A percentile compares a stretch with the other conserved stretches of the same genome.
These are phyloP conservation scores for Troides oblongomaculatus DNA, from an alignment of 2,888 invertebrate species.

Conservation along the genomic window DNA sequence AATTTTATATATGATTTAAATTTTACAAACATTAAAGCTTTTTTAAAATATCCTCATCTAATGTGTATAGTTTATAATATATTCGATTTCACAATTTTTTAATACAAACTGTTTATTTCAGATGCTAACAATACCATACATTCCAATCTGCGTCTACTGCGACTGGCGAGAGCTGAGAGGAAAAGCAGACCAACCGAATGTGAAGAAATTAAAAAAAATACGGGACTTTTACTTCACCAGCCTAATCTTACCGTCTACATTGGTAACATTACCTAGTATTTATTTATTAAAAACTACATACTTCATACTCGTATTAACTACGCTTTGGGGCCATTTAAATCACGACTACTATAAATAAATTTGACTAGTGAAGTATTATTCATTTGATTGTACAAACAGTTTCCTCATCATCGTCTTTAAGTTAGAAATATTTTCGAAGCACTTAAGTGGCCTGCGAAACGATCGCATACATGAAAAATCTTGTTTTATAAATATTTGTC, in stretches of 20 bases:
- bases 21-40: too few relatives aligned
- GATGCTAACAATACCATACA: constrained; percentile 52
- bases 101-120: constrained; percentile 39
- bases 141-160: constrained; percentile 58
- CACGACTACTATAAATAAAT: neutral
- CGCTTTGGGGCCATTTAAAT: neutral
- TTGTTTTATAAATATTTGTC: too few relatives aligned
- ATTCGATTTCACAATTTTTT: neutral
- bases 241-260: constrained; percentile 57
- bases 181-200: constrained; percentile 39
- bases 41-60: too few relatives aligned
- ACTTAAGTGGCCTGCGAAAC: too few relatives aligned
- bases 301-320: too few relatives aligned
- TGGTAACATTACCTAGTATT: constrained; percentile 47
- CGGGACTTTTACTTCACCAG: constrained; percentile 56
- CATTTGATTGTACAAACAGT: neutral
- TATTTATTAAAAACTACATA: neutral
- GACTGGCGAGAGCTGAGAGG: constrained; percentile 54
- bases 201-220: constrained; percentile 48
- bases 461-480: too few relatives aligned
- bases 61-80: neutral
- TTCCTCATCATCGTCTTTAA: neutral
- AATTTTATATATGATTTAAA: too few relatives aligned
- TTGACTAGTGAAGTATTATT: neutral
- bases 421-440: too few relatives aligned